phyloP scores from a whole-genome alignment of 2,888 invertebrate genomes.

The Cryptocephalus primarius region DNA sequence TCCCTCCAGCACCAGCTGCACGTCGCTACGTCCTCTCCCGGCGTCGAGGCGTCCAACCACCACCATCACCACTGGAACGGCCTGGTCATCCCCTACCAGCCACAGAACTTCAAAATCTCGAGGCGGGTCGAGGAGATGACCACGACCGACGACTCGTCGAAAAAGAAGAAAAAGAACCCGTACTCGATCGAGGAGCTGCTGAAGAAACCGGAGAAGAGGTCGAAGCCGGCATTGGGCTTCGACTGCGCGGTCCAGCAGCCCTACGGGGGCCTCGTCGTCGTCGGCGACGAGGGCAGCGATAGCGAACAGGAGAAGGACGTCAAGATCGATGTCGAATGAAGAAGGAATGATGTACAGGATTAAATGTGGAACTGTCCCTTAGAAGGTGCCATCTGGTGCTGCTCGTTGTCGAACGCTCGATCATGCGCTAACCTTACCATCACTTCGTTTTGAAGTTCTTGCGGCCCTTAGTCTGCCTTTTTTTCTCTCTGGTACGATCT shows the following conservation, averaged over 20 bases:
- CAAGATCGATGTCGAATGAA: constrained; percentile 24
- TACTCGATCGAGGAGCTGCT: constrained; percentile 80
- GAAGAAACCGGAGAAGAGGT: constrained; percentile 65
- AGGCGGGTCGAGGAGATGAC: not conserved
- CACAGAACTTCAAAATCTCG: constrained; percentile 19
- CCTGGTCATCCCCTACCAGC: constrained; percentile 45
- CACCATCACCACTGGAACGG: constrained; percentile 39
- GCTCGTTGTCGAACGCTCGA: too few species aligned
- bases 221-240: constrained; percentile 21
- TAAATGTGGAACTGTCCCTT: constrained; percentile 9
- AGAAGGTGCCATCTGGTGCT: too few species aligned
- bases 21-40: constrained; percentile 33
- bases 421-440: too few species aligned
- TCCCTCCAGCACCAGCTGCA: constrained; percentile 42
- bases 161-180: constrained; percentile 56
- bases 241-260: constrained; percentile 24
- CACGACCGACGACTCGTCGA: constrained; percentile 5
- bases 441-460: too few species aligned
- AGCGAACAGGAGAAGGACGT: constrained; percentile 22
- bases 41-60: not conserved
- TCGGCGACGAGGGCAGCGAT: constrained; percentile 10
- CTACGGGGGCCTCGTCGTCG: constrained; percentile 21
- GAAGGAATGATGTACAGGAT: constrained; percentile 1
- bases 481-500: too few species aligned
- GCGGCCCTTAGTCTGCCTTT: too few species aligned